These are phyloP conservation scores for Scolopax bukidnonensis DNA, from an alignment of 2,797 vertebrate species.

Conservation along the genomic window DNA sequence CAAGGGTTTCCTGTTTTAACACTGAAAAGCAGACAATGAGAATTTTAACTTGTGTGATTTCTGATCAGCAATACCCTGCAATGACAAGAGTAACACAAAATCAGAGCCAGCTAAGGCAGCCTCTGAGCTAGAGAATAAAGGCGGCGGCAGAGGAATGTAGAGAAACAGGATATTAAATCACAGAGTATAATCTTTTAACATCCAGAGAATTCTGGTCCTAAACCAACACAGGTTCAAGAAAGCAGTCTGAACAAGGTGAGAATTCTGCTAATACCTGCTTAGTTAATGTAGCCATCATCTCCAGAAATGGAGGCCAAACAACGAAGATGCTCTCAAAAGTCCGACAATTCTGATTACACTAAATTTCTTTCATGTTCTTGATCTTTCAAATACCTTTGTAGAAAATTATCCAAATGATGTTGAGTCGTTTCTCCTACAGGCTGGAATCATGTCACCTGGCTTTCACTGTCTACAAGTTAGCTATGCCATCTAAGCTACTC, in stretches of 20 bases:
- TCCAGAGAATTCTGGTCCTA: background rate
- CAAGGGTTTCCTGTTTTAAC: background rate
- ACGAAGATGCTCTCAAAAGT: background rate
- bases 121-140: background rate
- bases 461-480: background rate
- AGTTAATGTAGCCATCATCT: no score
- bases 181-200: background rate
- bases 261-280: background rate
- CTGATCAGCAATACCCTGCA: background rate
- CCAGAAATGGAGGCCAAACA: background rate
- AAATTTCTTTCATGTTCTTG: background rate
- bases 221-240: background rate
- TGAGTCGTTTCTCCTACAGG: background rate
- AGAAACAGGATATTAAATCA: background rate
- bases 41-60: background rate
- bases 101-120: background rate
- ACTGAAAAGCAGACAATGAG: background rate
- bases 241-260: background rate
- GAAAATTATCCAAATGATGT: background rate
- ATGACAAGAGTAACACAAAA: background rate
- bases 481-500: background rate
- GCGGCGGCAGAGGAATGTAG: background rate
- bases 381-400: background rate
- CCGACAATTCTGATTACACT: background rate
- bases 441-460: background rate